These are phyloP conservation scores for Coracias cyanogaster DNA, from an alignment of 2,797 vertebrate genomes.

Conservation along the genomic window DNA sequence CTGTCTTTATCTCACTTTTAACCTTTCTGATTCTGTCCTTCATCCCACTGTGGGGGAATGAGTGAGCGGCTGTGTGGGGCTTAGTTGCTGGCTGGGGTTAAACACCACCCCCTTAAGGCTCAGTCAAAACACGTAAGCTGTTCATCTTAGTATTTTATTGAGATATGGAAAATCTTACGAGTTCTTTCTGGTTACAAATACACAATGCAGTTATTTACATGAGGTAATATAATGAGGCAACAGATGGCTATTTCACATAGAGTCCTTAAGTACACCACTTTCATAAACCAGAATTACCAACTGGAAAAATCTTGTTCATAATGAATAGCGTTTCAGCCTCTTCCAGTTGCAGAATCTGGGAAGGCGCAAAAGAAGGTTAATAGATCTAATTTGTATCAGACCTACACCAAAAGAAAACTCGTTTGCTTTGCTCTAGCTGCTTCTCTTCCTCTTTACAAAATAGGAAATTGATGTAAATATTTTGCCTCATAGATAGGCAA, in stretches of 20 bases:
- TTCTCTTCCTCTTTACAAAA: neutral
- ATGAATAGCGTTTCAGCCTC: neutral
- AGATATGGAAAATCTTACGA: neutral
- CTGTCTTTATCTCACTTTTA: neutral
- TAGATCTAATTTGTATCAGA: neutral
- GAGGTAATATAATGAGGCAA: neutral
- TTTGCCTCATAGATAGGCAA: neutral
- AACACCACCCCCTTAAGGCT: neutral
- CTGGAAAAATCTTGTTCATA: neutral
- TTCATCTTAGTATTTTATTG: neutral
- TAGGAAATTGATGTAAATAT: neutral
- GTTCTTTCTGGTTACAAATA: neutral
- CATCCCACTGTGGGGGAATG: neutral
- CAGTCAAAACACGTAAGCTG: neutral
- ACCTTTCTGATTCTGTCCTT: neutral
- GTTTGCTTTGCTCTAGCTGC: neutral
- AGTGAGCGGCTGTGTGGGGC: fast-evolving
- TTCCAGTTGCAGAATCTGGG: neutral
- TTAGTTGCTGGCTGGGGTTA: neutral
- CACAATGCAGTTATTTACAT: neutral
- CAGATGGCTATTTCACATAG: neutral
- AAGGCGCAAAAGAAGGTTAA: neutral
- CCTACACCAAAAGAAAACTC: neutral
- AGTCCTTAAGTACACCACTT: neutral
- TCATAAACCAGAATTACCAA: neutral